Conservation (phyloP, 2,888 invertebrate species). For the Meteorus colon region DNA sequence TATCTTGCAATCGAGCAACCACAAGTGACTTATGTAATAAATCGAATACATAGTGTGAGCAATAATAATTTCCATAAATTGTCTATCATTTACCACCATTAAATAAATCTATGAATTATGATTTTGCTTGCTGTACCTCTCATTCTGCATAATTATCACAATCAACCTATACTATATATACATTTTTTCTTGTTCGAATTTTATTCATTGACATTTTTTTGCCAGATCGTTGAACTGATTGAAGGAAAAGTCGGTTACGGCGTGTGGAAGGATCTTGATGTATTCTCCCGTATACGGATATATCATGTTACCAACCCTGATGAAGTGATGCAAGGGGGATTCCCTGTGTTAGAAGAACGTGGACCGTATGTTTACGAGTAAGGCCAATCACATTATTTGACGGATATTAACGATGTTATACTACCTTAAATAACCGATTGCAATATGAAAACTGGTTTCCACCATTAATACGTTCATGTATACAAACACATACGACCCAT, state of each 20-base stretch:
- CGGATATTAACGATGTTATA: neutral
- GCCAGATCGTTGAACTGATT: slow-evolving; percentile 76
- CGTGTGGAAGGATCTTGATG: slow-evolving; percentile 76
- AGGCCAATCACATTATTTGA: slow-evolving; percentile 56
- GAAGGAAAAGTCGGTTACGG: slow-evolving; percentile 76
- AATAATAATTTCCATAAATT: slow-evolving; percentile 45
- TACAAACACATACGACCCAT: neutral
- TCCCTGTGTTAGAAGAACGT: slow-evolving; percentile 76
- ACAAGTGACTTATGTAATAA: slow-evolving; percentile 30
- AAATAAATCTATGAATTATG: slow-evolving; percentile 16
- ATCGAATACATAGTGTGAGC: slow-evolving; percentile 28
- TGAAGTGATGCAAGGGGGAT: slow-evolving; percentile 74
- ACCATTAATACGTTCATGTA: neutral
- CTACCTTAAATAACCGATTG: neutral
- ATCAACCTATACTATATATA: neutral
- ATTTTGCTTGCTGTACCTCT: neutral
- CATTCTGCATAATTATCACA: slow-evolving; percentile 15
- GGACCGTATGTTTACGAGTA: slow-evolving; percentile 81
- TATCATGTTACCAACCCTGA: slow-evolving; percentile 78
- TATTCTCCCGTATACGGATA: slow-evolving; percentile 52
- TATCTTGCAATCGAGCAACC: slow-evolving; percentile 34
- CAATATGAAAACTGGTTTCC: slow-evolving; percentile 28
- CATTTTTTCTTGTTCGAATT: slow-evolving; percentile 2
- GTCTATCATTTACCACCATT: slow-evolving; percentile 15
- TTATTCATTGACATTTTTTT: neutral